Evolutionary conservation across 1,140 invertebrate species (phyloP).

Genomic region (Trichonephila clavata): DNA sequence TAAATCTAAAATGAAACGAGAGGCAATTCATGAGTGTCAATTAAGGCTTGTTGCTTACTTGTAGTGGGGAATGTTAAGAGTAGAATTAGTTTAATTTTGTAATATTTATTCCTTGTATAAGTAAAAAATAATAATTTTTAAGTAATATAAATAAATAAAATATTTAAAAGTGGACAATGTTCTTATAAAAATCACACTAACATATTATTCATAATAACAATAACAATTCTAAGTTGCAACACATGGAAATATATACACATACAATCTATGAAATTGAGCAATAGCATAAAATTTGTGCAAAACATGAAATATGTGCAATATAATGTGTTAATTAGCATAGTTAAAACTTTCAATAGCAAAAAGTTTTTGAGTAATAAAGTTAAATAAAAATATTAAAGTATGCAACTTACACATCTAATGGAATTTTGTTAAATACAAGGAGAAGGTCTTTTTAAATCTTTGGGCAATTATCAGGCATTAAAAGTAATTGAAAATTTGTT

Average conservation of each 20-base stretch:
- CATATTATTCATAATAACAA: neutral
- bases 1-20: too few species aligned
- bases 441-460: neutral
- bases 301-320: conserved; percentile 38
- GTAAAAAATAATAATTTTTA: neutral
- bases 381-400: neutral
- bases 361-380: neutral
- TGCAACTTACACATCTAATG: neutral
- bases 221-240: neutral
- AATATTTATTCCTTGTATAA: too few species aligned
- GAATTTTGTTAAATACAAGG: neutral
- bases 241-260: conserved; percentile 21
- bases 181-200: neutral
- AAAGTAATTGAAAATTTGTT: neutral
- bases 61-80: too few species aligned
- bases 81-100: too few species aligned
- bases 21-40: too few species aligned
- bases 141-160: neutral
- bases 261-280: conserved; percentile 53
- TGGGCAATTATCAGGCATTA: too few species aligned
- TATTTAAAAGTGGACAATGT: neutral
- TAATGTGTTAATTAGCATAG: neutral
- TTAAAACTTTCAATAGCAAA: neutral
- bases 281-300: conserved; percentile 60
- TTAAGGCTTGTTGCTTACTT: too few species aligned